Conservation (phyloP, 2,888 invertebrate genomes). For the Eurois occulta region DNA sequence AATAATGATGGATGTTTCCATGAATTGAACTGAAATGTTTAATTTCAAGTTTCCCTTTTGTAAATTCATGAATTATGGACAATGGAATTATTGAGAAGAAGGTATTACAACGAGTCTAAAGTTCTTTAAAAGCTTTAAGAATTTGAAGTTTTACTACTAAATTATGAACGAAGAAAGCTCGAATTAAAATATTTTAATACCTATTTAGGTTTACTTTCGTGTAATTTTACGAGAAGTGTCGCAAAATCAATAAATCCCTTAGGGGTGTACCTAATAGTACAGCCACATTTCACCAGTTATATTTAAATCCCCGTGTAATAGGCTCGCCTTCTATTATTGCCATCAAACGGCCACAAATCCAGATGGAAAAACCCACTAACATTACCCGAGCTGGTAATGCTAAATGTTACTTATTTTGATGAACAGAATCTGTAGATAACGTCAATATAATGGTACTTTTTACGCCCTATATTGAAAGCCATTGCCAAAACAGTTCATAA, state of each 20-base stretch:
- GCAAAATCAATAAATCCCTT: neutral
- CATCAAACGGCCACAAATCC: neutral
- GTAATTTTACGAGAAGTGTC: neutral
- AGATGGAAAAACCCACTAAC: neutral
- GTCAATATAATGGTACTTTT: neutral
- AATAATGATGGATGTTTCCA: neutral
- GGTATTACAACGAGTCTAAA: neutral
- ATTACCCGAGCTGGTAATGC: neutral
- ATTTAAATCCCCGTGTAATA: neutral
- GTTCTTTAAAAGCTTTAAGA: neutral
- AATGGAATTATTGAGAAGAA: slow-evolving; percentile 14
- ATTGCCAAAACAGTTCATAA: slow-evolving; percentile 6
- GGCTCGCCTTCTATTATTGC: too few species aligned
- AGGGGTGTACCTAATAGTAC: neutral
- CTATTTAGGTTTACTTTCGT: neutral
- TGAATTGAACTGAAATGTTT: slow-evolving; percentile 22
- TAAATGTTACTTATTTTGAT: neutral
- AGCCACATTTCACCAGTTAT: neutral
- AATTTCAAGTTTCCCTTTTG: slow-evolving; percentile 28
- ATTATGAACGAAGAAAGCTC: neutral
- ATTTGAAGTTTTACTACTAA: neutral
- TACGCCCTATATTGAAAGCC: neutral
- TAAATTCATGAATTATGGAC: slow-evolving; percentile 2
- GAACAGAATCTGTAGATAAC: neutral
- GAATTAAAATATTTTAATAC: neutral